Evolutionary conservation across 1,140 invertebrate species (phyloP), one percentile per base, ranked within the genome.

Genomic region (Spodoptera frugiperda): DNA sequence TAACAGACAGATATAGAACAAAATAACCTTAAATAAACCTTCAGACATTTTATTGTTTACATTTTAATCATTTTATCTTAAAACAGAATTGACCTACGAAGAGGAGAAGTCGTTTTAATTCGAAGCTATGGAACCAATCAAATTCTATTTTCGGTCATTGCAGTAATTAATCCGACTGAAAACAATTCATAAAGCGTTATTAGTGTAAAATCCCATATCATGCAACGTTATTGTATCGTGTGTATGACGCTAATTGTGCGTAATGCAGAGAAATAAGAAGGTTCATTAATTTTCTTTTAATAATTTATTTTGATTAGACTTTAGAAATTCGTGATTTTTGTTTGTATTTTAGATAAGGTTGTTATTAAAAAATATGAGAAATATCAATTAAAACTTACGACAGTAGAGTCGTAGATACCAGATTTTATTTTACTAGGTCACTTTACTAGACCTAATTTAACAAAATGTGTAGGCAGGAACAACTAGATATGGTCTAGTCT

Each of bases 391-490:
- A 2, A 25, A 25, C 2, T 25, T 25, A 10, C 33, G 2, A 8
- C 33, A 39, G 8, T 39, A 39, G 33, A 39, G 8, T 39, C 33
- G 33, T 39, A 39, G 9, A 6, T 9, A 39, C 33, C 33, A 39
- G 4, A 21, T 55, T 57, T 30, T 1, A 11, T 5, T 12, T 19
- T 3, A 57, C 4, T 30, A 57, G 17, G 17, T 21, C 19, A 25
- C 12, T 39, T 39, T 39, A 39, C 33, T 39, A 39, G 33, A 39
- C 17, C 54, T 9, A 54, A 10, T 54, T 19, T n/a, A 54, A 57
- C 54, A 12, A 57, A 57, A 57, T 57, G 54, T 57, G 54, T 57
- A 57, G 54, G 54, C 12, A 57, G 54, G 19, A 14, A 25, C 54
- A 57, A n/a, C 2, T 57, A 30, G 14, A 57, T 11, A 57, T 11